These are phyloP conservation scores for Gasteruption jaculator DNA, from an alignment of 2,888 invertebrate genomes.

Conservation along the genomic window DNA sequence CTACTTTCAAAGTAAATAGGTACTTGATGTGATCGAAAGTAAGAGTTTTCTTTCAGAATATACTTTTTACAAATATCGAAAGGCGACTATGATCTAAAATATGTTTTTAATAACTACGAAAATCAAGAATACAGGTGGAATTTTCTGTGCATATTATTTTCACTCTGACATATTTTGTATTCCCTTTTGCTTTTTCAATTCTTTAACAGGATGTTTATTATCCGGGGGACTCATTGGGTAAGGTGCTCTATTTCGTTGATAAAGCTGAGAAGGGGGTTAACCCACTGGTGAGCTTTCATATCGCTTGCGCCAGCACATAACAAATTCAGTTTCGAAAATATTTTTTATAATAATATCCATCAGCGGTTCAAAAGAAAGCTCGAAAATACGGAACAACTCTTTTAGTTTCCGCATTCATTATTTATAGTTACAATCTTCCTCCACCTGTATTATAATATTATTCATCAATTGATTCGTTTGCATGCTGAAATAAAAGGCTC, in stretches of 20 bases:
- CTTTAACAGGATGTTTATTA: constrained; percentile 48
- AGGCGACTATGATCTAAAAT: no score
- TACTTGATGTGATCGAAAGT: no score
- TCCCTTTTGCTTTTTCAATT: constrained; percentile 32
- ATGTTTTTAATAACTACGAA: no score
- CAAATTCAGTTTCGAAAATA: no score
- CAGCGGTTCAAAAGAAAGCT: no score
- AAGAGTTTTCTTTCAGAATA: background rate
- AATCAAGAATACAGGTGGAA: no score
- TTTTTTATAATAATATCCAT: no score
- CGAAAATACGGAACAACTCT: no score
- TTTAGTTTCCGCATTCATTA: background rate
- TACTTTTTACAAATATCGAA: no score
- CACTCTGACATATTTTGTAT: constrained; percentile 1
- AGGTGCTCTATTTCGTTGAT: constrained; percentile 49
- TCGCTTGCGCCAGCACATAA: constrained; percentile 40
- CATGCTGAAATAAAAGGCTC: constrained; percentile 6
- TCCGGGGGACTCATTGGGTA: constrained; percentile 46
- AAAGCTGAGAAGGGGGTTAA: constrained; percentile 41
- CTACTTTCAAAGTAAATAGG: no score
- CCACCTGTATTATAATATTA: constrained; percentile 5
- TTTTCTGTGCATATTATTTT: background rate
- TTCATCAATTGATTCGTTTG: background rate
- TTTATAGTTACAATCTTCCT: background rate
- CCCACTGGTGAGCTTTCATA: constrained; percentile 46